Conservation (phyloP, 2,888 invertebrate genomes). For the Gymnocheta viridis region DNA sequence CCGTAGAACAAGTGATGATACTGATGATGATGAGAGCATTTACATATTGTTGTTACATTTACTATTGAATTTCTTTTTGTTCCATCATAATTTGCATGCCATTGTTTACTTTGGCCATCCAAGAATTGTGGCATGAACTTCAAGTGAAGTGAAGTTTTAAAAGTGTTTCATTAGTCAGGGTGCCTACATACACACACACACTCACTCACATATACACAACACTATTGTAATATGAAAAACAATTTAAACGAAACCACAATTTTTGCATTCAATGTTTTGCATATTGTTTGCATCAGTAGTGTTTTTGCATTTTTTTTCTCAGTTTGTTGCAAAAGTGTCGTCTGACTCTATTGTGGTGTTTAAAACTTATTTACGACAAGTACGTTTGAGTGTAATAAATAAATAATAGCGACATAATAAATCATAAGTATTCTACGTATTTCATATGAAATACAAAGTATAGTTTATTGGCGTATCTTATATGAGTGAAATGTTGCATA, state of each 20-base stretch:
- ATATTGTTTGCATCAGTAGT: conserved; percentile 55
- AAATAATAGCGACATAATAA: not conserved
- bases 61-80: conserved; percentile 36
- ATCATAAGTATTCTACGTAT: not conserved
- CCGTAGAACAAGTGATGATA: conserved; percentile 46
- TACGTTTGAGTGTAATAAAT: not conserved
- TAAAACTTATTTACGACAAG: not conserved
- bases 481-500: conserved; percentile 8
- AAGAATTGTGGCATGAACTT: conserved; percentile 52
- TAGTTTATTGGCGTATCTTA: not conserved
- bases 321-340: conserved; percentile 8
- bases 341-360: not conserved
- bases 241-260: conserved; percentile 47
- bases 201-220: not conserved
- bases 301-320: not conserved
- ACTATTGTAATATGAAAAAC: not conserved
- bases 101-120: conserved; percentile 37
- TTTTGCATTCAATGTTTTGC: conserved; percentile 16
- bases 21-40: conserved; percentile 31
- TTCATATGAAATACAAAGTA: not conserved
- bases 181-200: not conserved
- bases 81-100: conserved; percentile 24
- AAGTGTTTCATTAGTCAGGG: conserved; percentile 54
- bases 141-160: conserved; percentile 63
- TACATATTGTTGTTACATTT: conserved; percentile 29